Evolutionary conservation across 1,140 invertebrate genomes (phyloP).

Genomic region (Magallana gigas): DNA sequence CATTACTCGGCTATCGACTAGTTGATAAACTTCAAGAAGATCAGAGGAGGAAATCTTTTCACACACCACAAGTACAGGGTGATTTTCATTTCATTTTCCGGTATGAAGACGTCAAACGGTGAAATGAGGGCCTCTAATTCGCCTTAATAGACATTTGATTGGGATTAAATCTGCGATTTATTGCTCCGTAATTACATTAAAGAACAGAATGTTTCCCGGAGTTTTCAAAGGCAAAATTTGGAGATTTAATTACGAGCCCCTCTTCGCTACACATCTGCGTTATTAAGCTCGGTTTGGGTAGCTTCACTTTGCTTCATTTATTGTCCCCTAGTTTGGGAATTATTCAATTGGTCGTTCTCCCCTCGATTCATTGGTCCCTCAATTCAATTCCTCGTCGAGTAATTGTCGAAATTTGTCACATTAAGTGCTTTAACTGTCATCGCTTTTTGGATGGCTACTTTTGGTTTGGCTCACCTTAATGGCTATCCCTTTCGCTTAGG

Average conservation of each 20-base stretch:
- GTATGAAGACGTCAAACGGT: constrained; percentile 29
- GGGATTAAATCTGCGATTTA: constrained; percentile 38
- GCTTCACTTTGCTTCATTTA: neutral
- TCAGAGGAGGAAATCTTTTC: neutral
- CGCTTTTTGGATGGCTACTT: neutral
- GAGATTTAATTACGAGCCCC: constrained; percentile 34
- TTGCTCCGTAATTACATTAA: constrained; percentile 41
- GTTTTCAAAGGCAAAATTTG: constrained; percentile 38
- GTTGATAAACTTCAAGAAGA: neutral
- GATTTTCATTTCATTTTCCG: constrained; percentile 31
- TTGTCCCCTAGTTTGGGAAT: neutral
- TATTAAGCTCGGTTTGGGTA: too few species aligned
- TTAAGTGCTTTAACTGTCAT: constrained; percentile 37
- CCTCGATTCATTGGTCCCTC: constrained; percentile 28
- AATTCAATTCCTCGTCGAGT: constrained; percentile 31
- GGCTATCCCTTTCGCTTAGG: neutral
- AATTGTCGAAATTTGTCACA: constrained; percentile 40
- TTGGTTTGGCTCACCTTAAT: constrained; percentile 25
- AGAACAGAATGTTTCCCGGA: constrained; percentile 36
- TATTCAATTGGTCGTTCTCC: constrained; percentile 41
- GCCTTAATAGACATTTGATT: constrained; percentile 38
- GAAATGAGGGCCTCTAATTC: constrained; percentile 39
- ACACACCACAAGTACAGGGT: neutral
- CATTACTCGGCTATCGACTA: too few species aligned
- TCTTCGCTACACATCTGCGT: constrained; percentile 30